A percentile compares a stretch with the other conserved stretches of the same genome.
phyloP scores from a whole-genome alignment of 2,113 vertebrate species.

The Ailuropoda melanoleuca region DNA sequence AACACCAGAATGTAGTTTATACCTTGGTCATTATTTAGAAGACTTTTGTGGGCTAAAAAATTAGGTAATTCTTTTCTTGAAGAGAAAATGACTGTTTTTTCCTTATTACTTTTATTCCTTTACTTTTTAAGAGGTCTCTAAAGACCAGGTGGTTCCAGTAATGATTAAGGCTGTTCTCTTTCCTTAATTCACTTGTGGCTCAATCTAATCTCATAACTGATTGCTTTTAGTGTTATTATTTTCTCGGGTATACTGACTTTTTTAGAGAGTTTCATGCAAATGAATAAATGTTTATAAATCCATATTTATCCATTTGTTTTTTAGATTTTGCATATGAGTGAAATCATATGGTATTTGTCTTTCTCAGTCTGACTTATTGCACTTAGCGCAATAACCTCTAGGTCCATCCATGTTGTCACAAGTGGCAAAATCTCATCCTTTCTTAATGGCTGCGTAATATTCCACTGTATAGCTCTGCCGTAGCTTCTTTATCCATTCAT shows the following conservation, averaged over 20 bases:
- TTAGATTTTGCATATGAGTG: background rate
- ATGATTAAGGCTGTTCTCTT: background rate
- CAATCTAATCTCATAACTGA: background rate
- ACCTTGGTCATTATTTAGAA: background rate
- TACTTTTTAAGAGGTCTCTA: background rate
- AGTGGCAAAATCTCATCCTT: background rate
- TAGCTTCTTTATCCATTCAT: background rate
- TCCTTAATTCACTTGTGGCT: background rate
- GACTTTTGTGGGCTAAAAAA: background rate
- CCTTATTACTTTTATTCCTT: background rate
- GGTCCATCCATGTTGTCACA: background rate
- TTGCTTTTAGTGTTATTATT: slow-evolving; percentile 17
- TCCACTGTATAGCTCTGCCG: background rate
- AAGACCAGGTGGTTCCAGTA: background rate
- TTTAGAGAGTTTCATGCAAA: background rate
- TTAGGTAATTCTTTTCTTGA: background rate
- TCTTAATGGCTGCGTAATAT: background rate
- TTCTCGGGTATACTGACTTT: background rate
- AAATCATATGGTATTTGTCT: background rate
- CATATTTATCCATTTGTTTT: background rate
- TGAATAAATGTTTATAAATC: background rate
- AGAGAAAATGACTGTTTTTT: background rate
- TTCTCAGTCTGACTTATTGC: background rate
- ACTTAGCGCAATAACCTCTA: background rate
- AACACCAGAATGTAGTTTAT: background rate